Evolutionary conservation across 2,113 vertebrate species (phyloP).

Genomic region (Paramisgurnus dabryanus): DNA sequence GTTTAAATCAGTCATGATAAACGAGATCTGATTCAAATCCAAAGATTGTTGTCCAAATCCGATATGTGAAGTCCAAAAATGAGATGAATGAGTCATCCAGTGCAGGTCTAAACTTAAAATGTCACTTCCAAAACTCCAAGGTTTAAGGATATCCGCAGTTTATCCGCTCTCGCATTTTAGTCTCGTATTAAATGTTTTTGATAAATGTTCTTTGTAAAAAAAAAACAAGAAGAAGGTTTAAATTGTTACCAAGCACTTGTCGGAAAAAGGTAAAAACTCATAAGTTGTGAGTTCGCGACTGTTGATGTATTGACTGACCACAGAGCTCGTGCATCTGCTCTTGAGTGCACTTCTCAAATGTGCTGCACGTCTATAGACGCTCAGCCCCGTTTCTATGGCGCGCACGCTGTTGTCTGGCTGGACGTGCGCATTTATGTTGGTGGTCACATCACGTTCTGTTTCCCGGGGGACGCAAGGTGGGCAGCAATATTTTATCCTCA

Average conservation of each 20-base stretch:
- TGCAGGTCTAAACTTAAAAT: neutral
- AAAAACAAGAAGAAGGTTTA: neutral
- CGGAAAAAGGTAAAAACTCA: neutral
- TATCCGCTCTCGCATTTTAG: neutral
- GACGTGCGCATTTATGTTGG: conserved; percentile 66
- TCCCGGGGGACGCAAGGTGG: neutral
- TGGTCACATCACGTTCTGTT: neutral
- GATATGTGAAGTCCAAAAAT: neutral
- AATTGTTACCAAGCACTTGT: neutral
- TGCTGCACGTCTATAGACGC: no score
- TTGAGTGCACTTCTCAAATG: conserved; percentile 5
- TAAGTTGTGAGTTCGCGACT: no score
- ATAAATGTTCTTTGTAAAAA: neutral
- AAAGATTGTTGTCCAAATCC: neutral
- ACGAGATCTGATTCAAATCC: neutral
- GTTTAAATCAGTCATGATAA: neutral
- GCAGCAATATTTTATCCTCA: neutral
- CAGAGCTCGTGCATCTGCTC: conserved; percentile 16
- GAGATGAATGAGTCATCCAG: neutral
- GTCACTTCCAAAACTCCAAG: conserved; percentile 15
- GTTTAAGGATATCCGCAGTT: neutral
- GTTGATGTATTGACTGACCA: neutral
- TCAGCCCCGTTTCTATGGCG: conserved; percentile 20
- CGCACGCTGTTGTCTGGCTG: conserved; percentile 53
- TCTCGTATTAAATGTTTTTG: neutral